phyloP scores from a whole-genome alignment of 2,113 vertebrate genomes.

The Myotis davidii region DNA sequence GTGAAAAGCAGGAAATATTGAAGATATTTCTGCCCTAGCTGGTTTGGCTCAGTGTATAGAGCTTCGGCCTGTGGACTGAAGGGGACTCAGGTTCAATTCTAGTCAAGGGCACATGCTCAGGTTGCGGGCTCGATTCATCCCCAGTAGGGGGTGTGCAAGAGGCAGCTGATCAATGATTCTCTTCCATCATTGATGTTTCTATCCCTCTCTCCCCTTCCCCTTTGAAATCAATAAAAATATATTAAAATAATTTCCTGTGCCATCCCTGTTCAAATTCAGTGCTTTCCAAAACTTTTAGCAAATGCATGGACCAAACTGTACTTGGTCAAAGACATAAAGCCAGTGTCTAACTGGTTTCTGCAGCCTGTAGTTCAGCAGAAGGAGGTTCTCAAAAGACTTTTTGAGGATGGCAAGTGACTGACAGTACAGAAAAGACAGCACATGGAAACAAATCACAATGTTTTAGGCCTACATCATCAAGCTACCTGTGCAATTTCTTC shows the following conservation, averaged over 20 bases:
- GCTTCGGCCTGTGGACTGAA: no score
- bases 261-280: neutral
- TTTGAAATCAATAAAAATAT: no score
- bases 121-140: no score
- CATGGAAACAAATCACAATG: neutral
- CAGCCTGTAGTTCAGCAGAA: neutral
- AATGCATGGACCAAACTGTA: neutral
- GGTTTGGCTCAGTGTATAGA: no score
- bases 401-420: neutral
- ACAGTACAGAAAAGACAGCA: neutral
- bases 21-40: neutral
- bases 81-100: no score
- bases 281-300: neutral
- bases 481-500: conserved; percentile 98
- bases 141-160: no score
- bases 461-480: neutral
- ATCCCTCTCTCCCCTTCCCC: no score
- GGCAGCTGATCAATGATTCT: no score
- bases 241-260: neutral
- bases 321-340: neutral
- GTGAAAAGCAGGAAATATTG: neutral
- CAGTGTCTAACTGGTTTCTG: neutral
- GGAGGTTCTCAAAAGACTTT: neutral
- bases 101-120: no score
- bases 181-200: no score